phyloP scores from a whole-genome alignment of 2,888 invertebrate genomes.

The Villa cingulata region DNA sequence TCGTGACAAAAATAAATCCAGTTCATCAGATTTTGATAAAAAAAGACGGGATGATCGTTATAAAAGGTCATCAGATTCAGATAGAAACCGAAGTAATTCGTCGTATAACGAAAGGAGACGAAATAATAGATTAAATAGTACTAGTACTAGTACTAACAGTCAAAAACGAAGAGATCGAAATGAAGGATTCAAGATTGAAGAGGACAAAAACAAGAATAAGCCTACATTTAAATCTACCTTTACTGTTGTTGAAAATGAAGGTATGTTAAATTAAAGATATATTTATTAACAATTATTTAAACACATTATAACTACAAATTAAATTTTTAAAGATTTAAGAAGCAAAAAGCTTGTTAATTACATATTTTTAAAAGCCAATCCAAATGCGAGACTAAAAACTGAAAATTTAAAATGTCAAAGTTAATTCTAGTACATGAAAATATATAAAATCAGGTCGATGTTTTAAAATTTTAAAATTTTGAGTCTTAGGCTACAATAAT shows the following conservation, averaged over 20 bases:
- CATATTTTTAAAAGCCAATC: no score
- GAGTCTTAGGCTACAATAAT: no score
- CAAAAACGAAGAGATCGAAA: slow-evolving; percentile 2
- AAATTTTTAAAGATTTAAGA: no score
- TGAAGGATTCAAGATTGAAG: slow-evolving; percentile 3
- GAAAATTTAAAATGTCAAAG: no score
- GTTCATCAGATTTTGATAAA: not conserved
- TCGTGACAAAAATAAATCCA: slow-evolving; percentile 1
- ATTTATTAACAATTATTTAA: no score
- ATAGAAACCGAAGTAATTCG: slow-evolving; percentile 6
- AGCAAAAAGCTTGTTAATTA: no score
- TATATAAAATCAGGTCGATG: no score
- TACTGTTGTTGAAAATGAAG: slow-evolving; percentile 15
- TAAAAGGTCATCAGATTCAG: slow-evolving; percentile 1
- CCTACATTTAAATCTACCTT: slow-evolving; percentile 17
- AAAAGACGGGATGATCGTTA: slow-evolving; percentile 4
- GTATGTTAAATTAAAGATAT: no score
- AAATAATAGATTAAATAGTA: not conserved
- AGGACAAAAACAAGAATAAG: slow-evolving; percentile 4
- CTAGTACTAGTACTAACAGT: not conserved
- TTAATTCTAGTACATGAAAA: no score
- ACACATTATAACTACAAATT: no score
- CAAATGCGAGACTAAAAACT: no score
- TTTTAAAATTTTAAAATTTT: no score
- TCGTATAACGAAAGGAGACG: slow-evolving; percentile 1